Base-by-base conservation (phyloP, 2,888 invertebrate genomes). In the Machimus atricapillus region DNA sequence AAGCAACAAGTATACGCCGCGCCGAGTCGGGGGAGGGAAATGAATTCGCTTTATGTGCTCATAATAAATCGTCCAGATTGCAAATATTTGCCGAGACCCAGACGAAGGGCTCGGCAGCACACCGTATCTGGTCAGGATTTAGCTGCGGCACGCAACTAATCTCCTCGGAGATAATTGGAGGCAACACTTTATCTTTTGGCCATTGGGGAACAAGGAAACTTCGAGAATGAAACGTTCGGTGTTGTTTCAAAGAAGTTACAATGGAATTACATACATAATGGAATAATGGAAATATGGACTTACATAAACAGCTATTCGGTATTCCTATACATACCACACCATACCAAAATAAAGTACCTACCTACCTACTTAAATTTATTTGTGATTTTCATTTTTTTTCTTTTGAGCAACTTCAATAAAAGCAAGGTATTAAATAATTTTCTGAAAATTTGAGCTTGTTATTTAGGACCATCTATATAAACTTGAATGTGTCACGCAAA, bases 1-100 rank as follows among this genome's bases (percentile, higher is more conserved):
- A 66, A 66, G 83, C 83, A 83, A 83, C 83, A 83, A 83, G 83
- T 83, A n/a, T n/a, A 66, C 52, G 40, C 23, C 66, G 12, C 23
- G 23, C 27, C 27, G 27, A 3, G 19, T 4, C 19, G 40, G 43
- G 14, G 43, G 19, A 78, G 23, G 46, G 19, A 78, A 43, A 78
- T 43, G 78, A 78, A 78, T 34, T 78, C 78, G 23, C 40, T 78
- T 40, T 40, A 66, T 78, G 78, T 78, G 78, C 23, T 78, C 23
- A 40, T 78, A 78, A 78, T 78, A 43, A 78, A 78, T 78, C 43
- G 78, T 43, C 23, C 40, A 78, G 43, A 78, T 40, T 34, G 78
- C 43, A 78, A 78, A 78, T 78, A 78, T 78, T 78, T 78, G 78
- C 14, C 78, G 4, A 78, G 19, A 23, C 77, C 52, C 19, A 27